phyloP scores from a whole-genome alignment of 92 coral and sea anemone species.

The Zoanthus sociatus region DNA sequence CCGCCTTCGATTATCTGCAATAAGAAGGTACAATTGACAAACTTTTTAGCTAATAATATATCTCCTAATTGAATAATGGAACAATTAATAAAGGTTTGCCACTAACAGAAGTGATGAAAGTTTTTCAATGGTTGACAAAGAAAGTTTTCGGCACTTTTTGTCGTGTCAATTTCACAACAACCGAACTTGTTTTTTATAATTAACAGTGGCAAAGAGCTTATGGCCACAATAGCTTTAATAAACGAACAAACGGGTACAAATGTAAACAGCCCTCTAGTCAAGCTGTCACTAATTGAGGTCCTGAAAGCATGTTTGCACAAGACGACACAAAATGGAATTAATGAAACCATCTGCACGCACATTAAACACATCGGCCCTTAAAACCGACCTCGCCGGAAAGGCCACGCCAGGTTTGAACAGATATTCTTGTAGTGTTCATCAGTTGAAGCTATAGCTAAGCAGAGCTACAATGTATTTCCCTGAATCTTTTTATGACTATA shows the following conservation, averaged over 20 bases:
- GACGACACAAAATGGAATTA: constrained; percentile 36
- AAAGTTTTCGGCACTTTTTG: constrained; percentile 69
- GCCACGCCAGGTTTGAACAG: constrained; percentile 22
- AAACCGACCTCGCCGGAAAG: constrained; percentile 36
- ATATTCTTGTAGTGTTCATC: background rate
- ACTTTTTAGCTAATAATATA: constrained; percentile 86
- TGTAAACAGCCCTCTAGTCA: constrained; percentile 75
- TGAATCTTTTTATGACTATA: constrained; percentile 15
- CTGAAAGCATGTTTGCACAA: constrained; percentile 46
- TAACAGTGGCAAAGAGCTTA: constrained; percentile 63
- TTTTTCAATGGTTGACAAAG: constrained; percentile 55
- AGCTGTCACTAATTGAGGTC: constrained; percentile 62
- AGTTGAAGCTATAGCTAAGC: background rate
- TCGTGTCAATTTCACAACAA: constrained; percentile 50
- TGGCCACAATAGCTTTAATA: constrained; percentile 67
- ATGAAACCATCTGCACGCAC: constrained; percentile 48
- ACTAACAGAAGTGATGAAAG: constrained; percentile 69
- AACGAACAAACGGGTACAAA: constrained; percentile 70
- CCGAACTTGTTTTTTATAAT: constrained; percentile 58
- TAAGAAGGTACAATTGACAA: constrained; percentile 98
- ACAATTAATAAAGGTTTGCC: constrained; percentile 76
- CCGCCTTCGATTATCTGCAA: constrained; percentile 94
- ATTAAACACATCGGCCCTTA: constrained; percentile 36
- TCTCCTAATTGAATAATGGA: constrained; percentile 92
- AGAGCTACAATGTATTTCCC: constrained; percentile 14